phyloP scores from a whole-genome alignment of 2,888 invertebrate species.

The Agrotis exclamationis region DNA sequence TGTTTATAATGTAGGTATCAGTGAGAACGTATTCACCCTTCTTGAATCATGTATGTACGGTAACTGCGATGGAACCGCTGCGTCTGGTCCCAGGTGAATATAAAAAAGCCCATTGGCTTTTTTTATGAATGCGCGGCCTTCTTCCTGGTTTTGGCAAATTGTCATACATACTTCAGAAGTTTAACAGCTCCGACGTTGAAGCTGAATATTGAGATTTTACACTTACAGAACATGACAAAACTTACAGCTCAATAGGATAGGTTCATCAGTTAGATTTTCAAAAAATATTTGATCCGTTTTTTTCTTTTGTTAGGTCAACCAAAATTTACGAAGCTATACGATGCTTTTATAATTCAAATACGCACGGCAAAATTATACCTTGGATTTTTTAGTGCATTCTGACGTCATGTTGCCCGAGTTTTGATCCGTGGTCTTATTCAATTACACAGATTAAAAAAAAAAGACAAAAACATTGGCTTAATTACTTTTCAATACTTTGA shows the following conservation, averaged over 20 bases:
- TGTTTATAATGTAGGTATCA: slow-evolving; percentile 67
- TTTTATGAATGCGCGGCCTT: background rate
- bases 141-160: background rate
- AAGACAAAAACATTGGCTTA: too few species aligned
- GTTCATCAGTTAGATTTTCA: too few species aligned
- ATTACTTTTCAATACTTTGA: too few species aligned
- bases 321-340: too few species aligned
- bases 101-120: slow-evolving; percentile 19
- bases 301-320: too few species aligned
- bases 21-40: slow-evolving; percentile 69
- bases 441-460: too few species aligned
- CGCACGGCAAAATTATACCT: too few species aligned
- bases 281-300: too few species aligned
- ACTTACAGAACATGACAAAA: background rate
- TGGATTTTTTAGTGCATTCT: too few species aligned
- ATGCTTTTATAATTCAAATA: too few species aligned
- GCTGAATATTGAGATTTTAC: background rate
- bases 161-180: background rate
- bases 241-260: background rate
- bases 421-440: too few species aligned
- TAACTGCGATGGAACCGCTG: slow-evolving; percentile 19
- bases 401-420: too few species aligned
- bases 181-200: background rate
- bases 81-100: slow-evolving; percentile 37
- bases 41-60: slow-evolving; percentile 40